These are phyloP conservation scores for Philereme transversata DNA, from an alignment of 2,888 invertebrate genomes.

Conservation along the genomic window DNA sequence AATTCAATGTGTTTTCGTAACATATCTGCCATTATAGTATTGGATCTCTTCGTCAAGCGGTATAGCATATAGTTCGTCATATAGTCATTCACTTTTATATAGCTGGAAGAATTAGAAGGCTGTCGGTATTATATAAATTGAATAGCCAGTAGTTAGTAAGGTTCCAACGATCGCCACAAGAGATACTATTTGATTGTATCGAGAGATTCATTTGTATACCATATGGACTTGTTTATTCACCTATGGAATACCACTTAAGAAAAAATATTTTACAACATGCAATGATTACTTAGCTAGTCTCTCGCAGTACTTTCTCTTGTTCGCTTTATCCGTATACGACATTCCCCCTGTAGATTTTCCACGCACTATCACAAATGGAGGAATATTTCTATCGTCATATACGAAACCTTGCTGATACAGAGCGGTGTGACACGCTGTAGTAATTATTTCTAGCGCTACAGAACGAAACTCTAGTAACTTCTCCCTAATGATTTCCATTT, in stretches of 20 bases:
- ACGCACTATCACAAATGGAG: constrained; percentile 76
- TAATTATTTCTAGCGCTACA: constrained; percentile 72
- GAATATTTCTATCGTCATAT: constrained; percentile 87
- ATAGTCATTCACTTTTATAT: constrained; percentile 88
- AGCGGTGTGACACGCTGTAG: constrained; percentile 89
- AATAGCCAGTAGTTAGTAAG: too few relatives aligned
- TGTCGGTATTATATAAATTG: background rate
- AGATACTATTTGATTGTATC: too few relatives aligned
- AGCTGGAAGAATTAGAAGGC: constrained; percentile 62
- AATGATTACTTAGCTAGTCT: constrained; percentile 87
- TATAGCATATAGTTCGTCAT: constrained; percentile 88
- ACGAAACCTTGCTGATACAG: constrained; percentile 90
- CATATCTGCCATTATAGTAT: constrained; percentile 81
- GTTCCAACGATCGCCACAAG: too few relatives aligned
- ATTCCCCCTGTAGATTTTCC: constrained; percentile 87
- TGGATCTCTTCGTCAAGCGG: constrained; percentile 85
- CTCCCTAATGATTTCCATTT: constrained; percentile 63
- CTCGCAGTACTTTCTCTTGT: constrained; percentile 91
- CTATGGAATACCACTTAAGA: too few relatives aligned
- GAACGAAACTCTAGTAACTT: constrained; percentile 65
- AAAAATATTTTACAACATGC: constrained; percentile 14
- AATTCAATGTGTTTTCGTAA: constrained; percentile 81
- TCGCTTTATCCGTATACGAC: constrained; percentile 94
- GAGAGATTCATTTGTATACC: too few relatives aligned
- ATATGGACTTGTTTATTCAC: too few relatives aligned